These are phyloP conservation scores for Euphonia xanthogaster DNA, from an alignment of 2,797 vertebrate genomes.

Conservation along the genomic window DNA sequence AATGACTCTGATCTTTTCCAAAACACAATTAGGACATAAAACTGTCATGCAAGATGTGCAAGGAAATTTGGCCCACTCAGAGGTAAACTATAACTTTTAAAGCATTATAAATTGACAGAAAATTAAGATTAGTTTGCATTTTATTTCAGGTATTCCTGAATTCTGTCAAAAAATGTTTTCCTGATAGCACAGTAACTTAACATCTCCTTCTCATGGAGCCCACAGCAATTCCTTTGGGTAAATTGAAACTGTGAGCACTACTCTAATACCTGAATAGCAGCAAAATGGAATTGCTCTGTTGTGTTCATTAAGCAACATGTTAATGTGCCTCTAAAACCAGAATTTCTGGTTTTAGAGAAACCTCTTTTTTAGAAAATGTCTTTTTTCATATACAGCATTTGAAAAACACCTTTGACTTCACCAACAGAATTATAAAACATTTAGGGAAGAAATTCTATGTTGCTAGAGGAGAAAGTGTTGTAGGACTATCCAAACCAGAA, in stretches of 20 bases:
- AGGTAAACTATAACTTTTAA: background rate
- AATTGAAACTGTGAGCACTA: background rate
- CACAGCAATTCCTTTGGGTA: background rate
- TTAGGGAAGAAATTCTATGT: background rate
- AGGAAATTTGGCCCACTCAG: background rate
- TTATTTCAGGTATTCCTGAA: background rate
- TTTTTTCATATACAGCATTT: background rate
- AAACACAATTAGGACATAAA: background rate
- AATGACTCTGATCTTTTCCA: background rate
- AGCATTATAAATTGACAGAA: background rate
- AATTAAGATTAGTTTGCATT: background rate
- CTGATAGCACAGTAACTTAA: background rate
- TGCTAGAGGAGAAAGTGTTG: background rate
- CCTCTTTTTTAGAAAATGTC: too few species aligned
- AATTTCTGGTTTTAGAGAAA: background rate
- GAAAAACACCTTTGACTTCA: background rate
- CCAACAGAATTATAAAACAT: background rate
- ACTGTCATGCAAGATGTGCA: background rate
- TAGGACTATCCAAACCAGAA: background rate
- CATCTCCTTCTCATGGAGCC: background rate
- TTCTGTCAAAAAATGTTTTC: background rate
- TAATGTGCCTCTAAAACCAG: background rate
- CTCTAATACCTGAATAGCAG: background rate
- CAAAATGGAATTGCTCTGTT: conserved; percentile 17
- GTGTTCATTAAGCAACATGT: background rate